Conservation (phyloP, 2,113 vertebrate genomes). For the Phrynosoma blainvillii region DNA sequence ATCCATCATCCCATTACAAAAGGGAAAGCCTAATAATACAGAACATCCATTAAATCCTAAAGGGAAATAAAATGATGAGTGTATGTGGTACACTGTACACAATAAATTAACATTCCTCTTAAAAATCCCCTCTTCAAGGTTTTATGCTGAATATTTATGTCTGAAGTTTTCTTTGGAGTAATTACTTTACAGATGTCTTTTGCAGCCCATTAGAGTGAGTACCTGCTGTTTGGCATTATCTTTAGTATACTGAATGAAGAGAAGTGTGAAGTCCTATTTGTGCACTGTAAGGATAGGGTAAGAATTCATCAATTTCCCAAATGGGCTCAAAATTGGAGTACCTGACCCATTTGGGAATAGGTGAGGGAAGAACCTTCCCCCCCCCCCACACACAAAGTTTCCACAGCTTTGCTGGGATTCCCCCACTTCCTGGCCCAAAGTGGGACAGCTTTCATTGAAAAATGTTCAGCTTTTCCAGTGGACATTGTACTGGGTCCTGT, state of each 20-base stretch:
- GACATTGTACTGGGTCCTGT: too few species aligned
- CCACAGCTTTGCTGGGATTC: too few species aligned
- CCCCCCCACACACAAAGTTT: too few species aligned
- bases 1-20: background rate
- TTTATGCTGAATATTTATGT: background rate
- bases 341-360: too few species aligned
- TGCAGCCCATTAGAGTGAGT: background rate
- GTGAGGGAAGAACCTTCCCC: too few species aligned
- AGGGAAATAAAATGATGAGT: background rate
- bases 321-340: too few species aligned
- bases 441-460: too few species aligned
- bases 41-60: background rate
- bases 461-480: too few species aligned
- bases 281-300: too few species aligned
- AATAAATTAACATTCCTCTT: background rate
- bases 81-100: background rate
- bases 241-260: background rate
- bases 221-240: background rate
- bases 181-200: background rate
- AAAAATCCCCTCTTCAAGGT: background rate
- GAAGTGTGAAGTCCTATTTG: background rate
- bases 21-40: slow-evolving; percentile 18
- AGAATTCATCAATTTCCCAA: too few species aligned
- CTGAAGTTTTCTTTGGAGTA: background rate
- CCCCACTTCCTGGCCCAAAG: too few species aligned